A percentile compares a stretch with the other conserved stretches of the same genome.
Evolutionary conservation across 2,113 vertebrate genomes (phyloP).

Genomic region (Lethenteron camtschaticum): DNA sequence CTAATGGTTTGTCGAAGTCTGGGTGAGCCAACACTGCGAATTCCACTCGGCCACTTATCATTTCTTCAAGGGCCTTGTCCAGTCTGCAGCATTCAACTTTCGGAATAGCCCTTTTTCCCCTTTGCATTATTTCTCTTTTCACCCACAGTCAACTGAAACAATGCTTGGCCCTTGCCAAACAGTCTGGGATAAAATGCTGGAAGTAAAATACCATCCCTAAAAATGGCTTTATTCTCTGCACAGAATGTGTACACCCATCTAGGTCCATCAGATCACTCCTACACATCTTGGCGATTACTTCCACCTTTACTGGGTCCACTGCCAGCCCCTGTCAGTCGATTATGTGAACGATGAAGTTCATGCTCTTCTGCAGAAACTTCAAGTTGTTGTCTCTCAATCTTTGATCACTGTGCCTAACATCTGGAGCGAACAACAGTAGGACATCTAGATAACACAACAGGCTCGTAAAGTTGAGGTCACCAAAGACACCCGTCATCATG

Average conservation of each 20-base stretch:
- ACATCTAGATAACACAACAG: conserved; percentile 11
- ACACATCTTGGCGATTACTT: conserved; percentile 5
- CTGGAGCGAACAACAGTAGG: conserved; percentile 7
- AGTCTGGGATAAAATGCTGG: conserved; percentile 11
- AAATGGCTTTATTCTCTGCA: conserved; percentile 9
- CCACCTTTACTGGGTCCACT: conserved; percentile 9
- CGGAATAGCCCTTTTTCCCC: no score
- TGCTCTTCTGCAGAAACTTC: conserved; percentile 9
- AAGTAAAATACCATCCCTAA: conserved; percentile 11
- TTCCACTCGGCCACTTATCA: no score
- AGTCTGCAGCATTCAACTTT: no score
- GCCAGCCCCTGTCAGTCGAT: conserved; percentile 8
- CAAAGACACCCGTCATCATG: conserved; percentile 7
- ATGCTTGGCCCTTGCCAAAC: neutral
- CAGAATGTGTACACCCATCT: conserved; percentile 1
- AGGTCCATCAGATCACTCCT: conserved; percentile 11
- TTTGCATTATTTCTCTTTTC: no score
- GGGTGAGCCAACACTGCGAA: neutral
- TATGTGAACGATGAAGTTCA: conserved; percentile 10
- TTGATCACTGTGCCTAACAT: conserved; percentile 9
- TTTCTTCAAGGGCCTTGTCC: no score
- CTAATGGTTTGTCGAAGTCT: neutral
- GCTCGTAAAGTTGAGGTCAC: conserved; percentile 10
- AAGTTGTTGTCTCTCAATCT: conserved; percentile 8
- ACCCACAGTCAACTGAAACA: no score